Evolutionary conservation across 2,888 invertebrate species (phyloP).

Genomic region (Rosalia funebris): DNA sequence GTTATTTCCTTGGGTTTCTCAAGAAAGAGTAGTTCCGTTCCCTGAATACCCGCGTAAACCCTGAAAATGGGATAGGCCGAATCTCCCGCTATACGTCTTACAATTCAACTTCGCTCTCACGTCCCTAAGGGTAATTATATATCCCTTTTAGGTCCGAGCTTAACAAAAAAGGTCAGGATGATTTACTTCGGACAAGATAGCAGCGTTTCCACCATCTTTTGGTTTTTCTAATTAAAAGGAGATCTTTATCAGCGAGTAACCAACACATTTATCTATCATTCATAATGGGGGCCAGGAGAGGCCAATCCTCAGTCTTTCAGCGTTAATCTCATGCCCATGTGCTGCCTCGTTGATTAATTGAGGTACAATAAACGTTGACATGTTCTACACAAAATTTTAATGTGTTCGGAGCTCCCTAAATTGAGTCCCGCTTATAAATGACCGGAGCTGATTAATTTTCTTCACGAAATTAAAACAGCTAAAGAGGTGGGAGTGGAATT

Average conservation of each 20-base stretch:
- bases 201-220: not conserved
- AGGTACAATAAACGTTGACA: constrained; percentile 24
- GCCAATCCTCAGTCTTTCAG: not conserved
- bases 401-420: constrained; percentile 18
- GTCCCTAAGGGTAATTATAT: no score
- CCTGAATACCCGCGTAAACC: no score
- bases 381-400: constrained; percentile 23
- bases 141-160: no score
- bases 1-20: no score
- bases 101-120: no score
- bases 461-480: constrained; percentile 2
- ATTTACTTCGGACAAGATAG: not conserved
- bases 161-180: no score
- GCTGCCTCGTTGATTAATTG: constrained; percentile 23
- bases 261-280: not conserved
- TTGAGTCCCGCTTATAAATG: constrained; percentile 21
- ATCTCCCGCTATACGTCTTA: no score
- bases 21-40: no score
- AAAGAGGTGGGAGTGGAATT: not conserved
- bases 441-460: constrained; percentile 18
- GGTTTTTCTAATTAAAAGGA: constrained; percentile 8
- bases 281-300: not conserved
- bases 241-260: constrained; percentile 3
- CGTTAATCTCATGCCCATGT: constrained; percentile 14
- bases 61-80: no score